Evolutionary conservation across 2,888 invertebrate genomes (phyloP).

Genomic region (Zaprionus bogoriensis): DNA sequence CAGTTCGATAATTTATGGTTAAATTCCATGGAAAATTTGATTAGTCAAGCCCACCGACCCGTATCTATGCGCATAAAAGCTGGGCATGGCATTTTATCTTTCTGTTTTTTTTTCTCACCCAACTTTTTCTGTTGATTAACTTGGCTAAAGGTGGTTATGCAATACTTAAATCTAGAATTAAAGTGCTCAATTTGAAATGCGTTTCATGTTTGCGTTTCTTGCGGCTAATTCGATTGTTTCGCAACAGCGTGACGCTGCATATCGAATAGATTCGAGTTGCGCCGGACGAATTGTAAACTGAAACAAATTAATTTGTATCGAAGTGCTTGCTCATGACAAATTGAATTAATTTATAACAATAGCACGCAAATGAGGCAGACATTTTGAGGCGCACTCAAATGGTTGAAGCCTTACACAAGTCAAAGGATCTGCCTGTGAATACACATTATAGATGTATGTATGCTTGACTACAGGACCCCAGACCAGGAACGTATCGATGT

Average conservation of each 20-base stretch:
- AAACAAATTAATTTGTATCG: neutral
- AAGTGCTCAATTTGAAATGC: neutral
- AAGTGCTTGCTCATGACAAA: neutral
- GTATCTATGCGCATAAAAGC: neutral
- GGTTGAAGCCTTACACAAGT: slow-evolving; percentile 2
- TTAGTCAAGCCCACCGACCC: neutral
- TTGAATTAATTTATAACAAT: slow-evolving; percentile 6
- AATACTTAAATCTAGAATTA: neutral
- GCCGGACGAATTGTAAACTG: neutral
- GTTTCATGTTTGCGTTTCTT: neutral
- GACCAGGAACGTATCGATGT: slow-evolving; percentile 14
- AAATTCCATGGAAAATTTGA: neutral
- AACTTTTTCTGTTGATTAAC: too few relatives aligned
- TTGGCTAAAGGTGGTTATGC: too few relatives aligned
- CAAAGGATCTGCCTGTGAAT: neutral
- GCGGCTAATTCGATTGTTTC: neutral
- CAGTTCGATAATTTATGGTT: neutral
- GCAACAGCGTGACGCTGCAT: neutral
- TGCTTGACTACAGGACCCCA: neutral
- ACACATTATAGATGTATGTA: too few relatives aligned
- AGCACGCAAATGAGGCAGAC: slow-evolving; percentile 4
- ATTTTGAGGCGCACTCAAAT: slow-evolving; percentile 11
- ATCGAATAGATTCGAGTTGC: neutral
- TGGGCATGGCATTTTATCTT: neutral
- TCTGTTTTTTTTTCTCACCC: too few relatives aligned